Evolutionary conservation across 2,113 vertebrate genomes (phyloP).

Genomic region (Varanus komodoensis): DNA sequence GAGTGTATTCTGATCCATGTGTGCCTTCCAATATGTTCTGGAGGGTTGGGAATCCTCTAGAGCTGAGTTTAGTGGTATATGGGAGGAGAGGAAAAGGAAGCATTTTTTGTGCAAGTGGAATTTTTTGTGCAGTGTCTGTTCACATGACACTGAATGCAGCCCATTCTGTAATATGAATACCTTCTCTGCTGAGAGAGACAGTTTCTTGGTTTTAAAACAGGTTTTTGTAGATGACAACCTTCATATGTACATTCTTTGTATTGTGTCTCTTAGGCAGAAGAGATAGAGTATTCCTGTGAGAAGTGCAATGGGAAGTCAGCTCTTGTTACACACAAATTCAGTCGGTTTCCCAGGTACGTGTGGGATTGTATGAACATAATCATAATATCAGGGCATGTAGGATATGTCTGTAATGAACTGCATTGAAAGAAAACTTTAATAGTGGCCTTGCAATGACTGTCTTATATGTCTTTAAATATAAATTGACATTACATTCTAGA

Average conservation of each 20-base stretch:
- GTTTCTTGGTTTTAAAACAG: neutral
- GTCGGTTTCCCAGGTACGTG: constrained; percentile 91
- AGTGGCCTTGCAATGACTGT: neutral
- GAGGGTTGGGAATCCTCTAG: too few relatives aligned
- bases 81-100: too few relatives aligned
- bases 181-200: neutral
- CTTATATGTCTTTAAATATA: neutral
- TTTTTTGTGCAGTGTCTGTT: too few relatives aligned
- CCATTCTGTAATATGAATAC: neutral
- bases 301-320: constrained; percentile 95
- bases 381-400: neutral
- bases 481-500: neutral
- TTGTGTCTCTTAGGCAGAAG: constrained; percentile 81
- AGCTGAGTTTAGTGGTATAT: too few relatives aligned
- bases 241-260: constrained; percentile 44
- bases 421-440: neutral
- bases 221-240: neutral
- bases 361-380: neutral
- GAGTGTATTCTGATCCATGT: too few relatives aligned
- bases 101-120: too few relatives aligned
- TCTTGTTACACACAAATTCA: constrained; percentile 95
- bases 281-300: constrained; percentile 98
- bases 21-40: too few relatives aligned
- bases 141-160: neutral
- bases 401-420: neutral